These are phyloP conservation scores for Dendronephthya gigantea DNA, from an alignment of 64 coral and sea anemone genomes.

Conservation along the genomic window DNA sequence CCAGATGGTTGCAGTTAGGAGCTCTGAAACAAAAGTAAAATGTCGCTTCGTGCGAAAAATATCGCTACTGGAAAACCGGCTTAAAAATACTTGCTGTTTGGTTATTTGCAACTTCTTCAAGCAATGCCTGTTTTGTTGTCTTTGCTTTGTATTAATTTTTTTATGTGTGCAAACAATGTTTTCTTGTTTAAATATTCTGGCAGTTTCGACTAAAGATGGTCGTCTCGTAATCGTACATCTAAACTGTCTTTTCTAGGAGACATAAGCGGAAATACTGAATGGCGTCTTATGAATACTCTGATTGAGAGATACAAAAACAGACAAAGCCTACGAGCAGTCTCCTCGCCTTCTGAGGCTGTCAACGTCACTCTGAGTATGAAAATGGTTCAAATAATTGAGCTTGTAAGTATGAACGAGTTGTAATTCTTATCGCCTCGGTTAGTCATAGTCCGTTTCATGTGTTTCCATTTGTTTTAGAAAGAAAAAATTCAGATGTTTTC, in stretches of 20 bases:
- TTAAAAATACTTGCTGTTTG: too few relatives aligned
- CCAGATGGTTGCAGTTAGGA: too few relatives aligned
- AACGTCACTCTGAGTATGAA: constrained; percentile 47
- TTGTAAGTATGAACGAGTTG: not conserved
- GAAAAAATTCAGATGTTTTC: constrained; percentile 57
- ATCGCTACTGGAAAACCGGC: too few relatives aligned
- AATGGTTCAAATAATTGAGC: constrained; percentile 65
- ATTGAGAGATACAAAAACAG: not conserved
- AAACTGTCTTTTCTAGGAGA: not conserved
- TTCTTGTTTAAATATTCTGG: too few relatives aligned
- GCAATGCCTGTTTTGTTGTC: too few relatives aligned
- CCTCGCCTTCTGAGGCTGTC: constrained; percentile 34
- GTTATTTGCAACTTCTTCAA: too few relatives aligned
- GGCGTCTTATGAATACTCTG: not conserved
- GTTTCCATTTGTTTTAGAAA: constrained; percentile 5
- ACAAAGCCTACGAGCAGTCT: not conserved
- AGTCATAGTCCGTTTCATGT: not conserved
- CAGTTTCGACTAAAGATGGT: too few relatives aligned
- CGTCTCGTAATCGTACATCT: too few relatives aligned
- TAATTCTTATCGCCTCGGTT: not conserved
- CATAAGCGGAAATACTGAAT: not conserved
- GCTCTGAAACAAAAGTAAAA: too few relatives aligned
- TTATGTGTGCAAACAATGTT: too few relatives aligned
- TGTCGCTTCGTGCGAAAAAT: too few relatives aligned
- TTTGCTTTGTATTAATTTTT: too few relatives aligned